Evolutionary conservation across 2,797 vertebrate genomes (phyloP).

Genomic region (Scomberomorus guttatus): DNA sequence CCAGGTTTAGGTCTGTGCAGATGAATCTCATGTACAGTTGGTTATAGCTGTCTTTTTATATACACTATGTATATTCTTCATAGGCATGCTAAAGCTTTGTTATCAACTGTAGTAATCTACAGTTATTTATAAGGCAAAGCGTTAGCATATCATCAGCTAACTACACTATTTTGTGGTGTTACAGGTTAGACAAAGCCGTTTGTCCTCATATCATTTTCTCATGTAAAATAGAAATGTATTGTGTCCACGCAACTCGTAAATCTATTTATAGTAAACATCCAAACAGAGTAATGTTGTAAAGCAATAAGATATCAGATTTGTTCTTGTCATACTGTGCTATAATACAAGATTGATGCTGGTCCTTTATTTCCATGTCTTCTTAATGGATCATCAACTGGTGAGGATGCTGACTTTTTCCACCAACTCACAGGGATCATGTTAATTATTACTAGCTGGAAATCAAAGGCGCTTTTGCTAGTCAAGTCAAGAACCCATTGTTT

Average conservation of each 20-base stretch:
- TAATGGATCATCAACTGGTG: no score
- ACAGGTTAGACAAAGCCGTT: neutral
- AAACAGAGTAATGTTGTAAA: no score
- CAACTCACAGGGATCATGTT: neutral
- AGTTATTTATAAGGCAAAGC: neutral
- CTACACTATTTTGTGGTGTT: neutral
- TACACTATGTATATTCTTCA: neutral
- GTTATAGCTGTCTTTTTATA: slow-evolving; percentile 17
- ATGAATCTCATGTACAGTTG: slow-evolving; percentile 12
- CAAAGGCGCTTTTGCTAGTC: neutral
- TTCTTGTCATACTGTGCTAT: neutral
- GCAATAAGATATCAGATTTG: no score
- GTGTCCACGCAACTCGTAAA: neutral
- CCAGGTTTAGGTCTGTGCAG: slow-evolving; percentile 25
- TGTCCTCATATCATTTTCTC: neutral
- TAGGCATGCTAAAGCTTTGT: neutral
- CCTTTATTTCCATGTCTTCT: no score
- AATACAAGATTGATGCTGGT: neutral
- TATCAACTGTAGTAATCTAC: neutral
- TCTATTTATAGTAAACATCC: no score
- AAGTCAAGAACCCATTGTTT: neutral
- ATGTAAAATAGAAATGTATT: neutral
- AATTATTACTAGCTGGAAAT: neutral
- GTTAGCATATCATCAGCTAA: neutral
- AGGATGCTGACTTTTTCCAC: neutral